phyloP scores from a whole-genome alignment of 1,140 invertebrate genomes.

The Drosophila littoralis region DNA sequence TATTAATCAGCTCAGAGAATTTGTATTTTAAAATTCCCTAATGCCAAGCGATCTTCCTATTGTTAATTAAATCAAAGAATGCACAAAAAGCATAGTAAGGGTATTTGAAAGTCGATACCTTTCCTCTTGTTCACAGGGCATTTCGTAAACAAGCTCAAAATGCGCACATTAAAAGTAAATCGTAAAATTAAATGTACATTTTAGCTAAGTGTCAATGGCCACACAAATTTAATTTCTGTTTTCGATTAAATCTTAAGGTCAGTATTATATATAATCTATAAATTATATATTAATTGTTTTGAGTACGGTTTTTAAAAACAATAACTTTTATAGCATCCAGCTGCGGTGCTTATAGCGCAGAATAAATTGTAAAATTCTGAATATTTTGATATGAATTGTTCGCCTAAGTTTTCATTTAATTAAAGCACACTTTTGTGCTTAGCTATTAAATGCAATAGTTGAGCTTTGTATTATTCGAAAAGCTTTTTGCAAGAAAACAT shows the following conservation, averaged over 20 bases:
- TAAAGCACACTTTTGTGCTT: constrained; percentile 61
- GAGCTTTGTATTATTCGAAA: constrained; percentile 39
- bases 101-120: constrained; percentile 8
- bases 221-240: constrained; percentile 1
- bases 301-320: neutral
- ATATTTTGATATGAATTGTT: neutral
- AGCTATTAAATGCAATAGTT: constrained; percentile 16
- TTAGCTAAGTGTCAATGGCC: constrained; percentile 27
- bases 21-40: too few relatives aligned
- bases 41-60: too few relatives aligned
- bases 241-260: constrained; percentile 6
- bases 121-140: neutral
- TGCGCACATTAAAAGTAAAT: constrained; percentile 21
- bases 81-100: neutral
- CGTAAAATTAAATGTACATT: constrained; percentile 14
- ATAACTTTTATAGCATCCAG: neutral
- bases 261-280: neutral
- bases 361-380: neutral
- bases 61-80: neutral
- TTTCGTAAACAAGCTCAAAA: constrained; percentile 8
- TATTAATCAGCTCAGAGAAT: too few relatives aligned
- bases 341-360: neutral
- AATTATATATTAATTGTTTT: neutral
- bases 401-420: neutral
- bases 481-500: constrained; percentile 42